Base-by-base conservation (phyloP, 2,113 vertebrate species). In the Chascanopsetta lugubris region DNA sequence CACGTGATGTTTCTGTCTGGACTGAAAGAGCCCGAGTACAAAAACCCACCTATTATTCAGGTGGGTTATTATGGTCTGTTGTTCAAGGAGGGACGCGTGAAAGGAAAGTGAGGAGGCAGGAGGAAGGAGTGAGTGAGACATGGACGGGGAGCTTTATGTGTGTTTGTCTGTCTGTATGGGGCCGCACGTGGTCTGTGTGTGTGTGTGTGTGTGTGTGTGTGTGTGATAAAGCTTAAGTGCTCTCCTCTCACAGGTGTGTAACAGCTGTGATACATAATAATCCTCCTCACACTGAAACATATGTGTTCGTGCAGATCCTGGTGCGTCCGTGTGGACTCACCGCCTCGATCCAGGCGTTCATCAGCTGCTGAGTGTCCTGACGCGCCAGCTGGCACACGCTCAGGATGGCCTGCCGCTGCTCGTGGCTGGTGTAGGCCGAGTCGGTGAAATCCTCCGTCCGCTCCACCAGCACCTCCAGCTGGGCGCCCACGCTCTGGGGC, bases 361-460 rank as follows among this genome's bases (percentile, higher is more conserved):
- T 80, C 87, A 99, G 91, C 91, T 96, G 94, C 86, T 95, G 94
- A 79, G 96, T 86, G 55, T 97, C 96, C 87, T 90, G 91, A 77
- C 94, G 93, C 22, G 92, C 90, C 82, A 94, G 93, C 72, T 95
- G 92, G 69, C 94, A 95, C 82, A 98, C 83, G 56, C 94, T 93
- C 73, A 99, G 87, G 84, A 99, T 98, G 72, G 88, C 94, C 69
- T 98, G 95, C 61, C 97, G 91, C 90, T 96, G 95, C 88, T 98
- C 97, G 9, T 99, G 97, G 84, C 94, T 96, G 85, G 96, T 99
- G 89, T 98, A 98, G 47, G 97, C 94, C 48, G 96, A 99, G 77
- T 99, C 97, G 0, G 97, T 99, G 87, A 99, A 99, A 84, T 98
- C 96, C 84, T 99, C 96, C 0, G 93, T 98, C 60, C 94, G 94